A percentile compares a stretch with the other conserved stretches of the same genome.
Conservation (phyloP, 2,888 invertebrate genomes). For the Cepaea hortensis region DNA sequence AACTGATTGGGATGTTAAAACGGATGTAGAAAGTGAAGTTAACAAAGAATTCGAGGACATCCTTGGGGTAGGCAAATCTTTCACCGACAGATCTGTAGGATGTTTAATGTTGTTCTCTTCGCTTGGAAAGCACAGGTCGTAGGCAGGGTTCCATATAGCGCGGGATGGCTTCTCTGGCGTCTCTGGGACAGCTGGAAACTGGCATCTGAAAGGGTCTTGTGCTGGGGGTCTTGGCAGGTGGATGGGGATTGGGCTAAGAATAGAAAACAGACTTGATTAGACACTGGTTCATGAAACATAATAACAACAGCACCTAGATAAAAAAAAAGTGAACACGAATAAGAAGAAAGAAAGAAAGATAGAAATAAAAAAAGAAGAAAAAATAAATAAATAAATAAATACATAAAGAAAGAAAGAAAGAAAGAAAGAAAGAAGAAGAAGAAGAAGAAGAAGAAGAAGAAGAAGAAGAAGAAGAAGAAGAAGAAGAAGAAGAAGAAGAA, state of each 20-base stretch:
- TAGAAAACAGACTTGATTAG: neutral
- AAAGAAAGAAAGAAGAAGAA: too few relatives aligned
- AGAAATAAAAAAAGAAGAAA: too few relatives aligned
- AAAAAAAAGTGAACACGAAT: too few relatives aligned
- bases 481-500: too few relatives aligned
- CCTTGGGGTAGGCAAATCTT: neutral
- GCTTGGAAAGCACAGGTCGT: constrained; percentile 18
- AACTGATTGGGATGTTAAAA: neutral
- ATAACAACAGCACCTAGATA: too few relatives aligned
- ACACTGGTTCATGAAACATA: too few relatives aligned
- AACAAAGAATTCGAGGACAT: neutral
- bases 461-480: too few relatives aligned
- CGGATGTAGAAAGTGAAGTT: neutral
- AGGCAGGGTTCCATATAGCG: constrained; percentile 40
- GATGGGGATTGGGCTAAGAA: constrained; percentile 40
- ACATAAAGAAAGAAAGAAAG: too few relatives aligned
- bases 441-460: too few relatives aligned
- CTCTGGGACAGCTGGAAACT: neutral
- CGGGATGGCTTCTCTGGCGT: neutral
- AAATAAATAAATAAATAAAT: too few relatives aligned
- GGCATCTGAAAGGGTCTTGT: neutral
- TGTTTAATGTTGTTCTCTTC: neutral
- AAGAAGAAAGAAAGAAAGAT: too few relatives aligned
- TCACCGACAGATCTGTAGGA: neutral
- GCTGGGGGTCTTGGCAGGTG: constrained; percentile 18